phyloP scores from a whole-genome alignment of 2,797 vertebrate species.

The Sebastes elongatus region DNA sequence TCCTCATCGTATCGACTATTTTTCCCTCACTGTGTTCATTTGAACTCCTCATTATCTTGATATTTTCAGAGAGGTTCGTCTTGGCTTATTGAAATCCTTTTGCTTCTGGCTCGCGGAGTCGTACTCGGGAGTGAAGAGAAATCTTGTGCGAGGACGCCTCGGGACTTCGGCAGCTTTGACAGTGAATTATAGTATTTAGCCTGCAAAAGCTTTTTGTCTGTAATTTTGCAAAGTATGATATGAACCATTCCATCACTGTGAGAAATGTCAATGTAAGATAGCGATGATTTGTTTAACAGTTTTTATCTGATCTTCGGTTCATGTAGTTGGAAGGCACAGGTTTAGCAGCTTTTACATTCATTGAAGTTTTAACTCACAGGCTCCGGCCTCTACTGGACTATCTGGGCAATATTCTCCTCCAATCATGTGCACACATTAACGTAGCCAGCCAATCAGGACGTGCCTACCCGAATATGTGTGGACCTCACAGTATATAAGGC shows the following conservation, averaged over 20 bases:
- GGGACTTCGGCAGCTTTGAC: not conserved
- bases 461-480: too few species aligned
- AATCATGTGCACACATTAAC: too few species aligned
- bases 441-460: too few species aligned
- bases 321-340: not conserved
- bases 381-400: too few species aligned
- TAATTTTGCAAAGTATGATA: not conserved
- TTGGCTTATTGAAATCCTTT: constrained; percentile 59
- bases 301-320: not conserved
- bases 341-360: not conserved
- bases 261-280: not conserved
- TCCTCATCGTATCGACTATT: constrained; percentile 52
- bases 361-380: not conserved
- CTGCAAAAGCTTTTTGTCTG: constrained; percentile 1
- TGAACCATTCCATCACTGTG: not conserved
- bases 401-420: too few species aligned
- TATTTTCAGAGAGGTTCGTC: constrained; percentile 50
- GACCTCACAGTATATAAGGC: too few species aligned
- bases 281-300: not conserved
- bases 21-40: constrained; percentile 53
- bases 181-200: constrained; percentile 16
- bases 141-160: not conserved
- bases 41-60: constrained; percentile 62
- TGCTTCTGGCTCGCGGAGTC: constrained; percentile 29
- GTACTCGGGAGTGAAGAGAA: not conserved